Evolutionary conservation across 2,113 vertebrate species (phyloP).

Genomic region (Brachypteracias leptosomus): DNA sequence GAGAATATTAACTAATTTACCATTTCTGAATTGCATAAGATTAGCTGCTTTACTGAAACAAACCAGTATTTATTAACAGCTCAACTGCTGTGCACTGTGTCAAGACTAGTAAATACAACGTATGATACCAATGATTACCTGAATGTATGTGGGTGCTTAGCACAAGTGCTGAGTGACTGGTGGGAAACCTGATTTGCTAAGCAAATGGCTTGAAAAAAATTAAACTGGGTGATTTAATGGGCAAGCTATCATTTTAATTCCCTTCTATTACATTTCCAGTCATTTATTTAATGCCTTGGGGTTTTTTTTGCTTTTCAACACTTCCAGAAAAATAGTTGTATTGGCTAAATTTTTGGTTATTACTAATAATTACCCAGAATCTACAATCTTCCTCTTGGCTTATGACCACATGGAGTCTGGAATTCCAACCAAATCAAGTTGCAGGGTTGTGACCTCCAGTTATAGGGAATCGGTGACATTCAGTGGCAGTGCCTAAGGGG

Average conservation of each 20-base stretch:
- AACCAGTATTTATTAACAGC: constrained; percentile 18
- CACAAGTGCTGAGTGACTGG: constrained; percentile 49
- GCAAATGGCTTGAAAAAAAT: constrained; percentile 78
- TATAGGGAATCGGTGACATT: background rate
- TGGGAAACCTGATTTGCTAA: constrained; percentile 59
- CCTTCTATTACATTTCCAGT: constrained; percentile 1
- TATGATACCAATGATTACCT: constrained; percentile 51
- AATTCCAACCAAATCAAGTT: background rate
- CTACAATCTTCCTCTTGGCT: background rate
- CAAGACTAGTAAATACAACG: constrained; percentile 29
- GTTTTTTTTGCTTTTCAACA: background rate
- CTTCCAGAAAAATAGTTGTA: background rate
- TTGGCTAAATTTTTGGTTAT: background rate
- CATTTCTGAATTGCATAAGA: constrained; percentile 15
- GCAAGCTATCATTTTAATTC: constrained; percentile 29
- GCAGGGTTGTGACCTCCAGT: background rate
- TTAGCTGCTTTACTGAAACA: constrained; percentile 44
- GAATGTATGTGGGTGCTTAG: constrained; percentile 46
- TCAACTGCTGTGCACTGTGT: background rate
- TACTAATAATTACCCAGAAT: background rate
- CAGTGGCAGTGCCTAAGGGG: background rate
- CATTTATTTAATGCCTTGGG: background rate
- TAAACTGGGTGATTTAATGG: background rate
- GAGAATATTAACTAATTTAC: constrained; percentile 33
- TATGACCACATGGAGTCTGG: background rate